phyloP scores from a whole-genome alignment of 2,797 vertebrate genomes.

The Sphenopsis melanotis region DNA sequence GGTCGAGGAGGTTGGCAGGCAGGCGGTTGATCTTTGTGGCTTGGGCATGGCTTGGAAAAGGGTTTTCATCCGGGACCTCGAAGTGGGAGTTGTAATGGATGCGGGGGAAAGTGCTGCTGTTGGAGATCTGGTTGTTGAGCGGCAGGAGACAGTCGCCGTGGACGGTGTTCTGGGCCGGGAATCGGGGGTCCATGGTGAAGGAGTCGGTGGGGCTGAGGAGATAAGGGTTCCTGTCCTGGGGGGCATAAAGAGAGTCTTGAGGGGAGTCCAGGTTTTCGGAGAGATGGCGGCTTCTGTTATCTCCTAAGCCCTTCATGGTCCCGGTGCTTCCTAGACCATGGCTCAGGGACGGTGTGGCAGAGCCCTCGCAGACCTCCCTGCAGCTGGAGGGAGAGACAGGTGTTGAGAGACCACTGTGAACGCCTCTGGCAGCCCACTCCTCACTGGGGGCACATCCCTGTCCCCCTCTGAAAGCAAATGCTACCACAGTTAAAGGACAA shows the following conservation, averaged over 20 bases:
- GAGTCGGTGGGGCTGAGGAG: conserved; percentile 88
- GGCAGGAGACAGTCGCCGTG: conserved; percentile 89
- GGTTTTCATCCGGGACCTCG: conserved; percentile 87
- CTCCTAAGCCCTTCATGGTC: conserved; percentile 96
- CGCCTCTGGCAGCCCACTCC: neutral
- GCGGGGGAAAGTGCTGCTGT: conserved; percentile 95
- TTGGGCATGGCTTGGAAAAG: conserved; percentile 93
- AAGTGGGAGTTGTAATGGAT: conserved; percentile 97
- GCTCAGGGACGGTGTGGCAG: conserved; percentile 34
- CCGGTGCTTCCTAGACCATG: conserved; percentile 77
- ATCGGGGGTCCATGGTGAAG: conserved; percentile 87
- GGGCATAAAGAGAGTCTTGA: conserved; percentile 85
- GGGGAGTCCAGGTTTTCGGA: conserved; percentile 91
- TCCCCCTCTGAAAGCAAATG: neutral
- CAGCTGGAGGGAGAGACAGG: conserved; percentile 50
- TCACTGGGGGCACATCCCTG: neutral
- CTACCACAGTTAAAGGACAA: neutral
- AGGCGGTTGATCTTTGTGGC: conserved; percentile 93
- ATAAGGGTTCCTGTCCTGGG: conserved; percentile 89
- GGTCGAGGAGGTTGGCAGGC: conserved; percentile 90
- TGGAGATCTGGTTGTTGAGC: conserved; percentile 93
- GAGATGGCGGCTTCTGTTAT: conserved; percentile 90
- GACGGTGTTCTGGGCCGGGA: conserved; percentile 79
- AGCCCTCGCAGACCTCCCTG: conserved; percentile 44
- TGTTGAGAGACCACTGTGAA: neutral